Percentiles rank a stretch among this genome's conserved stretches.
Conservation (phyloP, 1,140 invertebrate species). For the Conopomorpha cramerella region DNA sequence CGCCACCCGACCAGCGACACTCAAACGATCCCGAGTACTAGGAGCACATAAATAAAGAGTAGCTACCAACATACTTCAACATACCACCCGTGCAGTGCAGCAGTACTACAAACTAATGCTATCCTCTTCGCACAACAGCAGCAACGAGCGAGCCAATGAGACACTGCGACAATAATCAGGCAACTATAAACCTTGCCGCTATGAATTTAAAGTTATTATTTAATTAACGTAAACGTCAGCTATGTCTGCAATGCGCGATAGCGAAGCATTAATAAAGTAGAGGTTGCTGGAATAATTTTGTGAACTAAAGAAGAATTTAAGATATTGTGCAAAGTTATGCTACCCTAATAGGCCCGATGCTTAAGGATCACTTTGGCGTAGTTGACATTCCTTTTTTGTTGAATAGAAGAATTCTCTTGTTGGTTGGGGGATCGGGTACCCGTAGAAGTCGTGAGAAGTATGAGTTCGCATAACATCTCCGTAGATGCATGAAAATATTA, state of each 20-base stretch:
- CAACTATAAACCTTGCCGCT: slow-evolving; percentile 8
- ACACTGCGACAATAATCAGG: slow-evolving; percentile 15
- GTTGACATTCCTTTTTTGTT: slow-evolving; percentile 42
- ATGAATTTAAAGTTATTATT: slow-evolving; percentile 2
- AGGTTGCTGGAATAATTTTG: too few species aligned
- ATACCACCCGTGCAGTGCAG: slow-evolving; percentile 8
- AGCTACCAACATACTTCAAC: slow-evolving; percentile 14
- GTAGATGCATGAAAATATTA: too few species aligned
- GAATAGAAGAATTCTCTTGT: slow-evolving; percentile 5
- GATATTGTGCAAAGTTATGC: slow-evolving; percentile 36
- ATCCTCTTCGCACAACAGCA: slow-evolving; percentile 6
- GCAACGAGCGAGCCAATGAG: too few species aligned
- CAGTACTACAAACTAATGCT: slow-evolving; percentile 17
- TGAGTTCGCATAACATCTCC: too few species aligned
- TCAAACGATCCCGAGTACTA: slow-evolving; percentile 49
- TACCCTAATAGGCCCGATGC: slow-evolving; percentile 38
- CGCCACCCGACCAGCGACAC: slow-evolving; percentile 52
- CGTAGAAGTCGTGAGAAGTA: too few species aligned
- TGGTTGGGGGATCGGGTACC: too few species aligned
- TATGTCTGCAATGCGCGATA: not conserved
- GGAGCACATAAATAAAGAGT: slow-evolving; percentile 21
- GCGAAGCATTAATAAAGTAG: slow-evolving; percentile 15
- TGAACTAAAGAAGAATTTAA: slow-evolving; percentile 34
- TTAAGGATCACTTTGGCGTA: slow-evolving; percentile 54
- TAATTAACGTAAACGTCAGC: not conserved